Evolutionary conservation across 64 coral and sea anemone species (phyloP).

Genomic region (Stylophora pistillata): DNA sequence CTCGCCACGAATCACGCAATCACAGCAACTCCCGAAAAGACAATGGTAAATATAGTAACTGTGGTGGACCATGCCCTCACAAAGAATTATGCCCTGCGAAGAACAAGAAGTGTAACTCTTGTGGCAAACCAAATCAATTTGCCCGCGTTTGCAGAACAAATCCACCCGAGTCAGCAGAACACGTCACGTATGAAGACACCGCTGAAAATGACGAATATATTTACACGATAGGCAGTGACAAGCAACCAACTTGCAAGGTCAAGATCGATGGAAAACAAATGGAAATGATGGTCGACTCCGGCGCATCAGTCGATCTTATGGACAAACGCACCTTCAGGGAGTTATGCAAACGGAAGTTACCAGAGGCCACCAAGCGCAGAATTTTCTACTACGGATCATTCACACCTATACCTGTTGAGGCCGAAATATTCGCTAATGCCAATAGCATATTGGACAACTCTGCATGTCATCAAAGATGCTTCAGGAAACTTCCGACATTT

Average conservation of each 20-base stretch:
- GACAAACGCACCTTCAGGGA: constrained; percentile 43
- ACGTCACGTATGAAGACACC: constrained; percentile 13
- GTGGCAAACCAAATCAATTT: constrained; percentile 63
- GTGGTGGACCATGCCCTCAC: too few relatives aligned
- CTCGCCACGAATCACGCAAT: too few relatives aligned
- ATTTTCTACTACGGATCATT: constrained; percentile 17
- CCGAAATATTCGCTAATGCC: constrained; percentile 1
- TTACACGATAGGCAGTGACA: constrained; percentile 45
- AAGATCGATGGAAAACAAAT: constrained; percentile 37
- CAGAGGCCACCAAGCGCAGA: neutral
- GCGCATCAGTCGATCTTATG: constrained; percentile 59
- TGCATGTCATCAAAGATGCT: constrained; percentile 17
- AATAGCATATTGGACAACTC: neutral
- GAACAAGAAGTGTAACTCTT: neutral
- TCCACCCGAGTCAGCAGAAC: constrained; percentile 26
- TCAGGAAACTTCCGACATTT: constrained; percentile 54
- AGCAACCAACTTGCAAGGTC: constrained; percentile 48
- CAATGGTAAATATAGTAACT: too few relatives aligned
- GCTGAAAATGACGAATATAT: constrained; percentile 33
- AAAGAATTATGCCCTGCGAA: too few relatives aligned
- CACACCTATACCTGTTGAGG: constrained; percentile 24
- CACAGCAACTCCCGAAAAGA: too few relatives aligned
- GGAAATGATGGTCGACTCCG: constrained; percentile 72
- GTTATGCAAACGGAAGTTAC: constrained; percentile 6
- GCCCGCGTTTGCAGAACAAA: constrained; percentile 58